These are phyloP conservation scores for Heteromurus nitidus DNA, from an alignment of 2,888 invertebrate genomes.

Conservation along the genomic window DNA sequence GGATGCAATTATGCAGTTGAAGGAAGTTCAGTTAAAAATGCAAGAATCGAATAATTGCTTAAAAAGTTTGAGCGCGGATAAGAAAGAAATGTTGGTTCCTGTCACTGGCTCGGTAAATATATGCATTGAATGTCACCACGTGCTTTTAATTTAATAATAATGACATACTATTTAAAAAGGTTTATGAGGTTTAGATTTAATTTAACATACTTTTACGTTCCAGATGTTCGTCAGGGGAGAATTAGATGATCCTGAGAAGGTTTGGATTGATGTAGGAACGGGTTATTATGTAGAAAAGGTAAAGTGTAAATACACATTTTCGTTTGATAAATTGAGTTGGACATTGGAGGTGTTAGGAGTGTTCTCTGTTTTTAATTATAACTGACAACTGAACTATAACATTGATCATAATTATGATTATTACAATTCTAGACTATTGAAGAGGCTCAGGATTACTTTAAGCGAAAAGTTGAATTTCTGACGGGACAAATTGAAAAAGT, in stretches of 20 bases:
- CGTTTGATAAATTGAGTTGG: no score
- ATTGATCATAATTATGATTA: neutral
- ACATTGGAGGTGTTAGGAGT: no score
- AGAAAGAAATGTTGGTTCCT: constrained; percentile 92
- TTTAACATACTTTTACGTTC: constrained; percentile 42
- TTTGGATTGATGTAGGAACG: constrained; percentile 96
- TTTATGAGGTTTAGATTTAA: neutral
- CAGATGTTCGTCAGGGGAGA: constrained; percentile 96
- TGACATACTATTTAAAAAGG: constrained; percentile 18
- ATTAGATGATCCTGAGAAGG: constrained; percentile 88
- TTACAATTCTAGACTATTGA: constrained; percentile 58
- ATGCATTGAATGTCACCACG: neutral
- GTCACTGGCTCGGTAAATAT: constrained; percentile 88
- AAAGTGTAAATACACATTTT: no score
- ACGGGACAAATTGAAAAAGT: constrained; percentile 97
- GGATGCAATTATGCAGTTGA: constrained; percentile 91
- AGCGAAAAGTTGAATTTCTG: constrained; percentile 91
- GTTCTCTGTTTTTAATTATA: no score
- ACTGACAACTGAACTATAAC: no score
- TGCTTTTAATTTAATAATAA: constrained; percentile 5
- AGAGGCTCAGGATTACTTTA: constrained; percentile 87
- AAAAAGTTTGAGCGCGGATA: constrained; percentile 85
- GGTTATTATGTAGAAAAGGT: constrained; percentile 97
- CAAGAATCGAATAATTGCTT: constrained; percentile 90
- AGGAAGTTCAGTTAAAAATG: constrained; percentile 93